A percentile compares a stretch with the other conserved stretches of the same genome.
Evolutionary conservation across 1,140 invertebrate species (phyloP).

Genomic region (Hylaeus volcanicus): DNA sequence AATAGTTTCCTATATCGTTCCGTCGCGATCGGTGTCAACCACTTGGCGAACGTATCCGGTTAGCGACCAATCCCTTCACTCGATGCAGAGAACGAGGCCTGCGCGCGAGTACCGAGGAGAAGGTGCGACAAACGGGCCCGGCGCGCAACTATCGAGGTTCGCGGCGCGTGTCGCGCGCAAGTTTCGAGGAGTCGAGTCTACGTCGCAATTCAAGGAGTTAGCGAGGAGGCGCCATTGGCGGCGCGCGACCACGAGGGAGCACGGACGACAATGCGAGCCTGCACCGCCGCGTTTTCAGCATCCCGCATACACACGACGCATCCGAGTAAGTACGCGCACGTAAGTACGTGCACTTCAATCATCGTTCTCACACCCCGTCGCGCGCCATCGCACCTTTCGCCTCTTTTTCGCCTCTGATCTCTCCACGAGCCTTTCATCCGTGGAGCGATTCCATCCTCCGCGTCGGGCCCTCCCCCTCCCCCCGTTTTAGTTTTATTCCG

Average conservation of each 20-base stretch:
- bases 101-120: too few species aligned
- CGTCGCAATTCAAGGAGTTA: constrained; percentile 19
- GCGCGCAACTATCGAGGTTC: not conserved
- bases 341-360: constrained; percentile 79
- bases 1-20: too few species aligned
- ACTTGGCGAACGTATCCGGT: too few species aligned
- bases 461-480: constrained; percentile 9
- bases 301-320: constrained; percentile 51
- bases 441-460: constrained; percentile 50
- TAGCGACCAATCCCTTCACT: too few species aligned
- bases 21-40: too few species aligned
- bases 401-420: constrained; percentile 71
- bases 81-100: too few species aligned
- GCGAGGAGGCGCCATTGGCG: constrained; percentile 41
- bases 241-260: constrained; percentile 71
- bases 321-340: constrained; percentile 70
- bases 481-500: constrained; percentile 44
- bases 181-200: constrained; percentile 11
- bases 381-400: constrained; percentile 72
- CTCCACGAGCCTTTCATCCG: constrained; percentile 66
- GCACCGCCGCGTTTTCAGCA: constrained; percentile 54
- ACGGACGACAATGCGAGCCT: constrained; percentile 62
- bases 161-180: not conserved
- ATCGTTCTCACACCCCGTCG: constrained; percentile 71
- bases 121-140: not conserved